Conservation (phyloP, 1,140 invertebrate species). For the Triops cancriformis region DNA sequence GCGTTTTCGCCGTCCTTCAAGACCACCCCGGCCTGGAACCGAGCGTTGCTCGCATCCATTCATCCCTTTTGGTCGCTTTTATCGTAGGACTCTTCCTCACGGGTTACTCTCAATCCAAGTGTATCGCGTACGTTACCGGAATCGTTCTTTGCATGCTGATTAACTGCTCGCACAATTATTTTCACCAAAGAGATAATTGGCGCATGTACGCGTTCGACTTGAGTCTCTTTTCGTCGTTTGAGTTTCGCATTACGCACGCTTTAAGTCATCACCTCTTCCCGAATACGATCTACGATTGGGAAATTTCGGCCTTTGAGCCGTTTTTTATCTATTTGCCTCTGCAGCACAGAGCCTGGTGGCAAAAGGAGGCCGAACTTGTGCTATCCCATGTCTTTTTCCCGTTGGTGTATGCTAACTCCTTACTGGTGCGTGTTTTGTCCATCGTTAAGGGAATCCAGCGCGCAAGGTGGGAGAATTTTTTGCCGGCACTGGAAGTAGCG, state of each 20-base stretch:
- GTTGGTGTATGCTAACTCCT: constrained; percentile 31
- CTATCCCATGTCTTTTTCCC: constrained; percentile 43
- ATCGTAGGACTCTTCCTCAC: constrained; percentile 46
- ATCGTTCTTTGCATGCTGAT: constrained; percentile 48
- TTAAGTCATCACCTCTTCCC: constrained; percentile 72
- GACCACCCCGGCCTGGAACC: constrained; percentile 28
- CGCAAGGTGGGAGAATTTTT: constrained; percentile 31
- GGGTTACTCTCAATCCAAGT: constrained; percentile 41
- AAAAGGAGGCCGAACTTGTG: constrained; percentile 44
- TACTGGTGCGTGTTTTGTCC: constrained; percentile 32
- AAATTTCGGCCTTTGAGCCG: constrained; percentile 60
- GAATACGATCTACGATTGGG: constrained; percentile 62
- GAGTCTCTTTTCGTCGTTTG: constrained; percentile 52
- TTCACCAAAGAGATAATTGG: constrained; percentile 69
- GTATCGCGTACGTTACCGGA: constrained; percentile 43
- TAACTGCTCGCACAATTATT: constrained; percentile 66
- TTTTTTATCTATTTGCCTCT: constrained; percentile 56
- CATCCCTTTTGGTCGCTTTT: constrained; percentile 45
- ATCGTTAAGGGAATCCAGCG: constrained; percentile 27
- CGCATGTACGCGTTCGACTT: constrained; percentile 74
- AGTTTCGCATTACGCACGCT: constrained; percentile 66
- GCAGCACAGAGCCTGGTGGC: constrained; percentile 40
- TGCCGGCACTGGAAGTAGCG: constrained; percentile 30
- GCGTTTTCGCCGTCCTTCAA: constrained; percentile 36
- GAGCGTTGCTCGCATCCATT: constrained; percentile 39